These are phyloP conservation scores for Lamprotornis superbus DNA, from an alignment of 2,113 vertebrate species.

Conservation along the genomic window DNA sequence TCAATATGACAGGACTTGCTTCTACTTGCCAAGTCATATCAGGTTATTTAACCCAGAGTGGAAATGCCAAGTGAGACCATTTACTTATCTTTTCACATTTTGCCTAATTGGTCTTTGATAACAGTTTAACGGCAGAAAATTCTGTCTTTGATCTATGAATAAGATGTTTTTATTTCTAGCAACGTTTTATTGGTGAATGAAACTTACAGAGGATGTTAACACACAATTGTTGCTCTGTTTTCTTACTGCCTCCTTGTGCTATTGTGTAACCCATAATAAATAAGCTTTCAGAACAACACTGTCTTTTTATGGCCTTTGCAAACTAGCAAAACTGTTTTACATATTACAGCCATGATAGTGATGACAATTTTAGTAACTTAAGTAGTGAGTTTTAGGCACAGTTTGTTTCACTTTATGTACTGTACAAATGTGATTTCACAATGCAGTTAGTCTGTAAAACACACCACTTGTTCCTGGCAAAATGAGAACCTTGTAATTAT, in stretches of 20 bases:
- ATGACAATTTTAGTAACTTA: not conserved
- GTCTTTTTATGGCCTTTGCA: not conserved
- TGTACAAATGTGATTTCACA: not conserved
- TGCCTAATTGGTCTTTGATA: not conserved
- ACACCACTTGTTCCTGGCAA: not conserved
- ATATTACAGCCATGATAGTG: not conserved
- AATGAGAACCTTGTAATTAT: not conserved
- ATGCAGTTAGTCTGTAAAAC: not conserved
- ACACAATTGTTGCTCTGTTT: not conserved
- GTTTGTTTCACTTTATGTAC: not conserved
- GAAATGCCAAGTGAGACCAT: not conserved
- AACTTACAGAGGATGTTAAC: not conserved
- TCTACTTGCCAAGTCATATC: not conserved
- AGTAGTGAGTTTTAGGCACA: not conserved
- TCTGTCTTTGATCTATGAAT: not conserved
- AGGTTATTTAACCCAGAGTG: not conserved
- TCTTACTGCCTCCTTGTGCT: not conserved
- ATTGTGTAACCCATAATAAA: not conserved
- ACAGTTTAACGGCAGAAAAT: not conserved
- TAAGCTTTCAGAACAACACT: not conserved
- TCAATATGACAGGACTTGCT: not conserved
- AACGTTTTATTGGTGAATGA: not conserved
- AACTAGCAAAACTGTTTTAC: not conserved
- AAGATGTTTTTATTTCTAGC: not conserved
- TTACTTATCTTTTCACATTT: not conserved